These are phyloP conservation scores for Aleiodes alternator DNA, from an alignment of 2,888 invertebrate species.

Conservation along the genomic window DNA sequence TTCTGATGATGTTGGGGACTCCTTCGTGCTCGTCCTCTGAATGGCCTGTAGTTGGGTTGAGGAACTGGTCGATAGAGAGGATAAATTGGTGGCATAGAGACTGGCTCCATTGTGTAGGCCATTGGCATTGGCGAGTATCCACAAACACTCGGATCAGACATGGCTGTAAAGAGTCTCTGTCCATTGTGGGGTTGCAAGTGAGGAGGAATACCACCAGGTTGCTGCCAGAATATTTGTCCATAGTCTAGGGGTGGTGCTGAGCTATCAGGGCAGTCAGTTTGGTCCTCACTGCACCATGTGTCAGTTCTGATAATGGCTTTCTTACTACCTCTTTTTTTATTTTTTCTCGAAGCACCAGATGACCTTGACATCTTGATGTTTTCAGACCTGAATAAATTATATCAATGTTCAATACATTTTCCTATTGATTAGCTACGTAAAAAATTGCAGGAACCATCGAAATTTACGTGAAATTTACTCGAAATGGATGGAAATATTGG, in stretches of 20 bases:
- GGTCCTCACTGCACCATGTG: constrained; percentile 55
- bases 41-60: constrained; percentile 62
- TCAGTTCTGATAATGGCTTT: constrained; percentile 49
- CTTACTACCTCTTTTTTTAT: constrained; percentile 56
- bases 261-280: constrained; percentile 50
- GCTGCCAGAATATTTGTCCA: constrained; percentile 66
- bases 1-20: constrained; percentile 58
- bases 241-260: constrained; percentile 61
- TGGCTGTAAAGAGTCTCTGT: constrained; percentile 77
- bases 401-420: neutral
- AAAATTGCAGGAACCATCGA: neutral
- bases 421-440: neutral
- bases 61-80: constrained; percentile 77
- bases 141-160: constrained; percentile 75
- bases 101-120: constrained; percentile 79
- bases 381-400: constrained; percentile 52
- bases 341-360: constrained; percentile 56
- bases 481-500: no score
- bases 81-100: constrained; percentile 80
- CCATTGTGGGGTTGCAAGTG: constrained; percentile 63
- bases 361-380: constrained; percentile 50
- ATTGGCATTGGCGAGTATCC: constrained; percentile 74
- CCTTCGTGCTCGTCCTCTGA: constrained; percentile 60
- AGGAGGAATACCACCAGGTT: constrained; percentile 52
- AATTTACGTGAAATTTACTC: neutral